Conservation (phyloP, 2,113 vertebrate genomes). For the Onychostoma macrolepis region DNA sequence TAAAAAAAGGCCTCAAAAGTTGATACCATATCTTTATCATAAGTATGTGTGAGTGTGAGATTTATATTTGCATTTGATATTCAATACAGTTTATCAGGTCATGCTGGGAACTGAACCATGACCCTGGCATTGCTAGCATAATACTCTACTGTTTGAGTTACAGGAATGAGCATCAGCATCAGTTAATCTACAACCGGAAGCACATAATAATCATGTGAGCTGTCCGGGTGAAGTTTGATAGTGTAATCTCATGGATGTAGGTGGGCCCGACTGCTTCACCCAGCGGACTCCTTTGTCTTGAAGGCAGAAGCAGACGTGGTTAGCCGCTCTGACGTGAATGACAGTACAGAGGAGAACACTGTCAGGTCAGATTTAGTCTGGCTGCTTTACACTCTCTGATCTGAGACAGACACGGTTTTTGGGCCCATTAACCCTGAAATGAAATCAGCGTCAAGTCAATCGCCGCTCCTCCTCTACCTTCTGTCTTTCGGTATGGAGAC, state of each 20-base stretch:
- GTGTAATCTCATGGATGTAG: not conserved
- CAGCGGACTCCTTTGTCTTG: not conserved
- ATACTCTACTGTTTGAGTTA: not conserved
- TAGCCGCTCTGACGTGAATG: conserved; percentile 4
- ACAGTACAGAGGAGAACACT: conserved; percentile 14
- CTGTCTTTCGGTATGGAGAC: not conserved
- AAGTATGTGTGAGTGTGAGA: not conserved
- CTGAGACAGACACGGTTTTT: conserved; percentile 28
- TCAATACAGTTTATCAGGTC: not conserved
- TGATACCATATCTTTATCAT: not conserved
- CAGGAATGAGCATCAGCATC: not conserved
- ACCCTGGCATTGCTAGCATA: too few species aligned
- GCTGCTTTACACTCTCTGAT: conserved; percentile 21
- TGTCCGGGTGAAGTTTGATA: not conserved
- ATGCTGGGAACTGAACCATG: too few species aligned
- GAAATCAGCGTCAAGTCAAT: conserved; percentile 14
- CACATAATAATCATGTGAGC: not conserved
- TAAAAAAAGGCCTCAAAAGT: not conserved
- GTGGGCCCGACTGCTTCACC: not conserved
- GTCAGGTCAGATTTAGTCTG: conserved; percentile 23
- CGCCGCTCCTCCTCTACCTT: not conserved
- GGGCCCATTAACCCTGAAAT: conserved; percentile 44
- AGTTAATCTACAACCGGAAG: not conserved
- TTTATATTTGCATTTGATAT: not conserved
- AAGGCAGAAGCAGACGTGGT: not conserved